Conservation (phyloP, 2,888 invertebrate species). For the Spatulosminthurus flaviceps region DNA sequence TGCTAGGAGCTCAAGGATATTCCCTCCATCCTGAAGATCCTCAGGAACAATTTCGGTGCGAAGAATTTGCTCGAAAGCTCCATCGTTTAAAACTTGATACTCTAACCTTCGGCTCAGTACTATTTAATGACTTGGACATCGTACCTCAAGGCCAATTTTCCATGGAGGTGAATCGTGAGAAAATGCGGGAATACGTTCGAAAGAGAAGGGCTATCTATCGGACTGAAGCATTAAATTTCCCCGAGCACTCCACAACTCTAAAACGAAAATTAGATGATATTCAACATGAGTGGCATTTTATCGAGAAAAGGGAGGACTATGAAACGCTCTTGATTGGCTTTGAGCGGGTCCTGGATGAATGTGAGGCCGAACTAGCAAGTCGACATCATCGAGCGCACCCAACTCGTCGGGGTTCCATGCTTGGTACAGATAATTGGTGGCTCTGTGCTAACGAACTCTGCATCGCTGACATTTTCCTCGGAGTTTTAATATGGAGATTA, state of each 20-base stretch:
- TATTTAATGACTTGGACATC: constrained; percentile 4
- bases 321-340: constrained; percentile 5
- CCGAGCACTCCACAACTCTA: neutral
- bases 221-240: neutral
- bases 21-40: constrained; percentile 10
- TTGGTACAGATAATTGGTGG: constrained; percentile 1
- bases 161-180: neutral
- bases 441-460: neutral
- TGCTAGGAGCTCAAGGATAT: neutral
- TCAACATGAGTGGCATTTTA: constrained; percentile 32
- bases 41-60: neutral
- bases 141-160: constrained; percentile 23
- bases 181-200: constrained; percentile 20
- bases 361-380: constrained; percentile 7
- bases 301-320: constrained; percentile 28
- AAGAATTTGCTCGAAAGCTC: constrained; percentile 2
- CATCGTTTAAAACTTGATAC: constrained; percentile 19
- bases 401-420: neutral
- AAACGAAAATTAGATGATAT: constrained; percentile 3
- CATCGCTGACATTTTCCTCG: constrained; percentile 20
- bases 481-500: neutral
- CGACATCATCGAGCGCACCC: neutral
- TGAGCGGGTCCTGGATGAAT: constrained; percentile 32
- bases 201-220: constrained; percentile 22
- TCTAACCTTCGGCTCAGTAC: constrained; percentile 29